Evolutionary conservation across 2,113 vertebrate species (phyloP).

Genomic region (Damaliscus lunatus): DNA sequence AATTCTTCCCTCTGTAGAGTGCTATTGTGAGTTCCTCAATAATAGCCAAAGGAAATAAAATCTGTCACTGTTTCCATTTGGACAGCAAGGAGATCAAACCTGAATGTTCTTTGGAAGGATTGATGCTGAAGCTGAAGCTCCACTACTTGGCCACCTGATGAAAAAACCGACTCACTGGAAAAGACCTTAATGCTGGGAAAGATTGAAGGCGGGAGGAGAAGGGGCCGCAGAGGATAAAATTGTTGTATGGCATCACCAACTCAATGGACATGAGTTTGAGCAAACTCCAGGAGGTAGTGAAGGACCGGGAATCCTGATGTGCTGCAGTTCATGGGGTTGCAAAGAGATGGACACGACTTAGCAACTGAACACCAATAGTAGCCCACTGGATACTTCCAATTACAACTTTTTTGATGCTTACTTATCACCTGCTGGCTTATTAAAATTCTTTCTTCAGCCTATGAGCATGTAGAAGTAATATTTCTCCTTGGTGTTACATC

Average conservation of each 20-base stretch:
- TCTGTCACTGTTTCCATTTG: not conserved
- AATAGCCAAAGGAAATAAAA: not conserved
- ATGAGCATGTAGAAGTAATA: not conserved
- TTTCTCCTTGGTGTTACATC: not conserved
- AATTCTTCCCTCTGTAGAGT: not conserved
- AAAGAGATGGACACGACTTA: not conserved
- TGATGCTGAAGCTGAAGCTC: not conserved
- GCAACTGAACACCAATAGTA: not conserved
- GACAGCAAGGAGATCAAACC: not conserved
- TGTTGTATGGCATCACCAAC: not conserved
- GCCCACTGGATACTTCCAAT: not conserved
- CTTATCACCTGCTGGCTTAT: not conserved
- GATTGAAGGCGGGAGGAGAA: not conserved
- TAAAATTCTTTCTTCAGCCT: not conserved
- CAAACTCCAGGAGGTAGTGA: not conserved
- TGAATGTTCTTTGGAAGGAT: not conserved
- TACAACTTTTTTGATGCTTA: not conserved
- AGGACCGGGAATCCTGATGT: not conserved
- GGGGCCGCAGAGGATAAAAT: not conserved
- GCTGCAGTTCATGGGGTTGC: not conserved
- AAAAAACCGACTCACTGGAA: not conserved
- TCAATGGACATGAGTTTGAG: not conserved
- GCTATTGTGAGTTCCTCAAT: not conserved
- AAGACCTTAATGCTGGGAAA: not conserved
- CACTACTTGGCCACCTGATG: not conserved